Conservation (phyloP, 35 echinoderm and acorn worm genomes). For the Ophioderma brevispina region DNA sequence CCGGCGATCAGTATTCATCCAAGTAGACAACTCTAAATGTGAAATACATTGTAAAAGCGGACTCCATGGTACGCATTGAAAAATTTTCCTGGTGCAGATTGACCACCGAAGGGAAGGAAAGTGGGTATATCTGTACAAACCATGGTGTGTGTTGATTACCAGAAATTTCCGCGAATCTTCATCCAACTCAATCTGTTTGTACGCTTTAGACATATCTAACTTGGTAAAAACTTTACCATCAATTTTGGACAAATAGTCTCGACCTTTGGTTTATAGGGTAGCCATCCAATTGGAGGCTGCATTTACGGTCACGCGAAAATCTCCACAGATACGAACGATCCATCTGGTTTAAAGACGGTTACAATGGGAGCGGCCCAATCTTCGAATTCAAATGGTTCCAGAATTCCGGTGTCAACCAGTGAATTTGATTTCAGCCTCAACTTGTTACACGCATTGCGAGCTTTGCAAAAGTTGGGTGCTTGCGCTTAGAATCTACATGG, state of each 20-base stretch:
- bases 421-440: slow-evolving; percentile 23
- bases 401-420: slow-evolving; percentile 38
- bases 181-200: slow-evolving; percentile 44
- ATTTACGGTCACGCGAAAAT: slow-evolving; percentile 76
- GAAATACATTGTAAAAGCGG: slow-evolving; percentile 38
- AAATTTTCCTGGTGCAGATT: slow-evolving; percentile 57
- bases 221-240: slow-evolving; percentile 42
- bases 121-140: slow-evolving; percentile 40
- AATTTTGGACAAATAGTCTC: slow-evolving; percentile 49
- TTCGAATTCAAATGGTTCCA: slow-evolving; percentile 39
- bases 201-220: slow-evolving; percentile 50
- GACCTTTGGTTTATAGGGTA: slow-evolving; percentile 60
- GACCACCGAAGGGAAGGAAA: slow-evolving; percentile 65
- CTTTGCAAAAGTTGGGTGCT: slow-evolving; percentile 44
- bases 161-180: slow-evolving; percentile 42
- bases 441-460: slow-evolving; percentile 30
- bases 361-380: slow-evolving; percentile 59
- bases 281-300: slow-evolving; percentile 36
- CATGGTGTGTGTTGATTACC: slow-evolving; percentile 60
- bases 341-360: slow-evolving; percentile 38
- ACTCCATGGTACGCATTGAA: slow-evolving; percentile 54
- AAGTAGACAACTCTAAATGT: slow-evolving; percentile 47
- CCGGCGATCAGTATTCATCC: slow-evolving; percentile 72
- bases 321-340: slow-evolving; percentile 38
- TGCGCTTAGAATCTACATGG: not conserved